Conservation (phyloP, 2,797 vertebrate species). For the Acipenser transmontanus region DNA sequence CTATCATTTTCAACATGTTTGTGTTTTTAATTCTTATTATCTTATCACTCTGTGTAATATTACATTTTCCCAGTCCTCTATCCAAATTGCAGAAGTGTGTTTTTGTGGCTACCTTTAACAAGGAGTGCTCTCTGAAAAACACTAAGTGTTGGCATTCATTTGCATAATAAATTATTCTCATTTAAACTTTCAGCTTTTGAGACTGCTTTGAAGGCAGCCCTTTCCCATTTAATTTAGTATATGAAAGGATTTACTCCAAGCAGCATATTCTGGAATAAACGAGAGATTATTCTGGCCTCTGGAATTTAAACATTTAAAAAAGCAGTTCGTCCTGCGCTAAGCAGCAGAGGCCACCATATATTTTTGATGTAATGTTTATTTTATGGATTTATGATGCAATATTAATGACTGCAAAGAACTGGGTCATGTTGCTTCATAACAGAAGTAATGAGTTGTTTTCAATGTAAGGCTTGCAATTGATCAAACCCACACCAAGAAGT, state of each 20-base stretch:
- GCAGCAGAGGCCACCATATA: constrained; percentile 12
- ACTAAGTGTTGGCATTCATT: constrained; percentile 31
- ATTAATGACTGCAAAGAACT: constrained; percentile 35
- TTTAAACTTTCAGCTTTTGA: constrained; percentile 46
- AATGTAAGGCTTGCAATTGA: constrained; percentile 9
- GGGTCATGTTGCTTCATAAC: constrained; percentile 17
- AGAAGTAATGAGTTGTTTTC: constrained; percentile 13
- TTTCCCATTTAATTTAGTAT: constrained; percentile 45
- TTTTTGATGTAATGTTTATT: constrained; percentile 47
- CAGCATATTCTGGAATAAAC: constrained; percentile 31
- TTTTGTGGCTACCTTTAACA: background rate
- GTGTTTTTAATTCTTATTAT: background rate
- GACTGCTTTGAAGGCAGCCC: constrained; percentile 46
- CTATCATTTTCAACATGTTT: background rate
- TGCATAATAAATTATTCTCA: constrained; percentile 45
- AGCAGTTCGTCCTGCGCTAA: background rate
- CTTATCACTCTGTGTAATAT: background rate
- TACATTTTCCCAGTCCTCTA: no score
- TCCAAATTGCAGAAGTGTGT: background rate
- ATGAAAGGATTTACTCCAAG: constrained; percentile 46
- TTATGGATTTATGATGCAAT: constrained; percentile 43
- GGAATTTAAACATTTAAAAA: constrained; percentile 3
- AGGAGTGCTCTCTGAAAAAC: background rate
- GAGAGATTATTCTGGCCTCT: constrained; percentile 29
- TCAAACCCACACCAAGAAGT: background rate